Conservation (phyloP, 64 coral and sea anemone species). For the Stichodactyla mertensii region DNA sequence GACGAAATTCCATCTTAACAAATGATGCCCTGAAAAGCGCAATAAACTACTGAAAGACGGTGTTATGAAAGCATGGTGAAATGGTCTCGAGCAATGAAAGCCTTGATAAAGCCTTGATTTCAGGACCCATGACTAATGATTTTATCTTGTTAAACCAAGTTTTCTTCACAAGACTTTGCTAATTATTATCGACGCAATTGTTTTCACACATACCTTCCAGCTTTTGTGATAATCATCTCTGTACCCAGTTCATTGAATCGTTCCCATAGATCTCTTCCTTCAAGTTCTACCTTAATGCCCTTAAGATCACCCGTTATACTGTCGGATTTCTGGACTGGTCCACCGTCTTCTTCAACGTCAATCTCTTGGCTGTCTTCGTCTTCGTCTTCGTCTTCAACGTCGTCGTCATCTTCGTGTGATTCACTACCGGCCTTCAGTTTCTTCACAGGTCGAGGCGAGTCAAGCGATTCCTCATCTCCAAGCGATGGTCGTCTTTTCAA, state of each 20-base stretch:
- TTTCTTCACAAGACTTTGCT: background rate
- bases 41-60: no score
- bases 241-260: conserved; percentile 96
- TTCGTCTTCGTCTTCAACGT: conserved; percentile 32
- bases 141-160: background rate
- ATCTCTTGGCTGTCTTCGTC: conserved; percentile 18
- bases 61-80: no score
- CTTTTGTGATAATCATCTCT: conserved; percentile 99
- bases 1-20: no score
- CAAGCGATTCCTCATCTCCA: conserved; percentile 15
- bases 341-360: conserved; percentile 3
- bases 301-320: conserved; percentile 46
- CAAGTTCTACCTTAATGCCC: conserved; percentile 71
- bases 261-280: conserved; percentile 93
- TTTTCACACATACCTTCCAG: conserved; percentile 74
- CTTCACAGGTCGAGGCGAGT: conserved; percentile 30
- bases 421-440: conserved; percentile 15
- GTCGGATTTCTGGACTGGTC: background rate
- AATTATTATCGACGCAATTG: background rate
- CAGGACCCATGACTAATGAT: background rate
- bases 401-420: conserved; percentile 12
- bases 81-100: background rate
- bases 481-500: conserved; percentile 33
- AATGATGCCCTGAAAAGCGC: no score
- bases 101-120: background rate